Base-by-base conservation (phyloP, 2,888 invertebrate genomes). In the Agrilus mali region DNA sequence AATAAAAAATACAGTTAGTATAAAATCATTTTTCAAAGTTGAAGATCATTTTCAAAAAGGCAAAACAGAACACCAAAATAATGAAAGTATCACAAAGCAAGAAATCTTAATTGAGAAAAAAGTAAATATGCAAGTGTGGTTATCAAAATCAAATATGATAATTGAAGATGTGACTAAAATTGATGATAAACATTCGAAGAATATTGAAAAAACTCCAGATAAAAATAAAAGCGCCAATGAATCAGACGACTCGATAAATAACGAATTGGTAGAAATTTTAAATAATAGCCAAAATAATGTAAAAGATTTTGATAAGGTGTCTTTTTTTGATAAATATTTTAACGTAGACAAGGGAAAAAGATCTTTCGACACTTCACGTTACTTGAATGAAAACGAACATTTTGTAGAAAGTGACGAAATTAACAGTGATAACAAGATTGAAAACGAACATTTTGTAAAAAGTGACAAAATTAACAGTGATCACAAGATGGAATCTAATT, bases 21-120 rank as follows among this genome's bases (percentile, higher is more conserved):
- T 80, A 37, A 66, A 72, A 36, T 70, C 74, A 44, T 77, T 77
- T 63, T 81, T 81, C 56, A 67, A 67, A 52, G 69, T 63, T 48
- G 64, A 22, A 41, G 33, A 40, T 8, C 48, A 48, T 47, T 64
- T 22, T 37, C 27, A 40, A 12, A 51, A 47, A 42, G 38, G 38
- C 22, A 35, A 35, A 22, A 41, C 27, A 2, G 36, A 41, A n/a
- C 14, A 15, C 4, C 20, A 6, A 12, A 20, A 7, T 17, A 36
- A 22, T 20, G 27, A 27, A 36, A 33, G 33, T 33, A 13, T 15
- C 10, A 17, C 4, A 5, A 36, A 36, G 12, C 12, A 20, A 12
- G 6, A 36, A 4, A 16, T 15, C 38, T 31, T 33, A 14, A 33
- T 36, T 40, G 40, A 6, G 37, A 42, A 32, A 37, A 35, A 13